Evolutionary conservation across 1,140 invertebrate species (phyloP).

Genomic region (Propsilocerus akamusi): DNA sequence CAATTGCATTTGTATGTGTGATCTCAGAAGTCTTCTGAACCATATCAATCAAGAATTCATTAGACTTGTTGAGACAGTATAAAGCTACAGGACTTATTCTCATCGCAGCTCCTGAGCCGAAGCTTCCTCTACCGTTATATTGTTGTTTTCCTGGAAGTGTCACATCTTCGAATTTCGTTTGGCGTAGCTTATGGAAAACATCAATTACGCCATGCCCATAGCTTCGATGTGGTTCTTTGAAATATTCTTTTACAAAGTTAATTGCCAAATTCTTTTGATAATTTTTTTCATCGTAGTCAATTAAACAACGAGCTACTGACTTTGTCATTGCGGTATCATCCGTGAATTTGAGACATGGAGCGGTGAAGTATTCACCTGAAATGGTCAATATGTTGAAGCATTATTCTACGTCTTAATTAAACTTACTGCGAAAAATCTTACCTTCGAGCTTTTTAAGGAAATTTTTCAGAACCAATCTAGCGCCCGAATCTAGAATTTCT

Average conservation of each 20-base stretch:
- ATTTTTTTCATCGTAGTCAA: constrained; percentile 35
- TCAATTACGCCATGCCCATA: constrained; percentile 42
- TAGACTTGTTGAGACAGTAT: constrained; percentile 32
- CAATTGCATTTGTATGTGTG: constrained; percentile 48
- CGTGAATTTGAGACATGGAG: constrained; percentile 40
- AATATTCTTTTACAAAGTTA: constrained; percentile 46
- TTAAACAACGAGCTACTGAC: constrained; percentile 39
- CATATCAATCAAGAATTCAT: constrained; percentile 29
- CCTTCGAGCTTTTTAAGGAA: constrained; percentile 39
- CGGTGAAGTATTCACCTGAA: constrained; percentile 17
- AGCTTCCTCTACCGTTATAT: constrained; percentile 52
- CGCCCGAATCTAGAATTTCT: constrained; percentile 26
- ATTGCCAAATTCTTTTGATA: constrained; percentile 36
- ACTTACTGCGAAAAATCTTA: constrained; percentile 32
- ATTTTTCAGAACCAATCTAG: constrained; percentile 32
- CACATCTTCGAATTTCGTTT: constrained; percentile 36
- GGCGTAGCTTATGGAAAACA: constrained; percentile 41
- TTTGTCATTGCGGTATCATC: constrained; percentile 66
- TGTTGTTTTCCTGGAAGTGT: constrained; percentile 43
- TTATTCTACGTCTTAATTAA: not conserved
- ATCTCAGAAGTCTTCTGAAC: constrained; percentile 31
- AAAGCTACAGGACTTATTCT: constrained; percentile 49
- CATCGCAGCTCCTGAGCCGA: constrained; percentile 65
- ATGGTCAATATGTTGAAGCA: not conserved
- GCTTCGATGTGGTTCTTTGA: constrained; percentile 38